These are phyloP conservation scores for Perca schrenkii DNA, from an alignment of 2,113 vertebrate species.

Conservation along the genomic window DNA sequence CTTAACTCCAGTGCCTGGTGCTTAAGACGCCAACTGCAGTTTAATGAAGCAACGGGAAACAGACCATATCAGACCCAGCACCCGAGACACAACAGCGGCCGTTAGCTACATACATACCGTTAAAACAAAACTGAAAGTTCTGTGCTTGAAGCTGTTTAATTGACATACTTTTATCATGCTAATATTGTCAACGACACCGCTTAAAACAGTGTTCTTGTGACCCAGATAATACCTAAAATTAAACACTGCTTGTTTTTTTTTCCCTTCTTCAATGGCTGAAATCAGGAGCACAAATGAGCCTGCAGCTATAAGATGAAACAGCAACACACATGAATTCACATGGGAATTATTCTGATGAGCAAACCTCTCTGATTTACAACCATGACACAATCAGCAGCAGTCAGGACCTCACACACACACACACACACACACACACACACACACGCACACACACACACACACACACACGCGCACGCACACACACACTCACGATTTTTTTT, in stretches of 20 bases:
- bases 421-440: constrained; percentile 5
- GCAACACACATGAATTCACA: constrained; percentile 54
- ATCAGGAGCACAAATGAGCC: constrained; percentile 52
- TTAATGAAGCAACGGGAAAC: no score
- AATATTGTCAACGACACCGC: not conserved
- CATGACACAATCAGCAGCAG: constrained; percentile 5
- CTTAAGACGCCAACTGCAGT: no score
- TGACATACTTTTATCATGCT: not conserved
- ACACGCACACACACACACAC: not conserved
- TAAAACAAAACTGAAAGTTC: not conserved
- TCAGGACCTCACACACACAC: not conserved
- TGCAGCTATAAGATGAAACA: constrained; percentile 47
- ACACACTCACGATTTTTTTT: constrained; percentile 35
- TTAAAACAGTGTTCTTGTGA: constrained; percentile 18
- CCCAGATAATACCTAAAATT: constrained; percentile 36
- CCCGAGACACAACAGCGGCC: no score
- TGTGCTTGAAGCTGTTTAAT: not conserved
- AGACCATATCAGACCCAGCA: no score
- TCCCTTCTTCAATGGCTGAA: constrained; percentile 12
- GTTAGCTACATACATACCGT: no score
- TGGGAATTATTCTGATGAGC: constrained; percentile 30
- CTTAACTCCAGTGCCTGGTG: no score
- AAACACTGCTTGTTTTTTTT: not conserved
- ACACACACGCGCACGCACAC: not conserved
- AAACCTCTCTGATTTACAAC: constrained; percentile 23